Evolutionary conservation across 1,140 invertebrate genomes (phyloP).

Genomic region (Bicyclus anynana): DNA sequence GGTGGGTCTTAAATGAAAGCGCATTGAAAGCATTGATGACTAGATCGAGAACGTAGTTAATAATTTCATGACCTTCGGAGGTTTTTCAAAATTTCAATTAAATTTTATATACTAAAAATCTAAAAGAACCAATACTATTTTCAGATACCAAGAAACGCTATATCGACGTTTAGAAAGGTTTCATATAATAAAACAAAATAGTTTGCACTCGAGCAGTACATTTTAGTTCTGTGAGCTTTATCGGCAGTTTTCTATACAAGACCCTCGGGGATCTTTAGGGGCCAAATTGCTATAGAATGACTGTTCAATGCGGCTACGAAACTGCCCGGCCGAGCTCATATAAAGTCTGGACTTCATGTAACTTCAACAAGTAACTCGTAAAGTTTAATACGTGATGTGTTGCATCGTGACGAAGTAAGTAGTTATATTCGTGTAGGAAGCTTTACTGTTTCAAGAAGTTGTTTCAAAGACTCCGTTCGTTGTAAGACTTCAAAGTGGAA

Average conservation of each 20-base stretch:
- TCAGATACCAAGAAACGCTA: neutral
- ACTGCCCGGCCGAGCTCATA: conserved; percentile 32
- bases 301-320: conserved; percentile 38
- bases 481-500: conserved; percentile 11
- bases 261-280: conserved; percentile 25
- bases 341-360: conserved; percentile 33
- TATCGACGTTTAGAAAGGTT: neutral
- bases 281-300: conserved; percentile 45
- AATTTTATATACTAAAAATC: too few species aligned
- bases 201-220: neutral
- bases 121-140: neutral
- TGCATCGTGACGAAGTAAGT: conserved; percentile 28
- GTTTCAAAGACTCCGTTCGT: conserved; percentile 24
- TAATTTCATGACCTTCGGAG: too few species aligned
- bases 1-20: too few species aligned
- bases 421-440: conserved; percentile 14
- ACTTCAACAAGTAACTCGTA: conserved; percentile 31
- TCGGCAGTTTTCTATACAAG: conserved; percentile 6
- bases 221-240: conserved; percentile 9
- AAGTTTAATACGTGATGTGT: conserved; percentile 33
- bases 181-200: neutral
- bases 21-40: too few species aligned
- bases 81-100: too few species aligned
- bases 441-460: conserved; percentile 30
- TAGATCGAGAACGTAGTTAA: too few species aligned